Base-by-base conservation (phyloP, 2,797 vertebrate species). In the Onychomys torridus region DNA sequence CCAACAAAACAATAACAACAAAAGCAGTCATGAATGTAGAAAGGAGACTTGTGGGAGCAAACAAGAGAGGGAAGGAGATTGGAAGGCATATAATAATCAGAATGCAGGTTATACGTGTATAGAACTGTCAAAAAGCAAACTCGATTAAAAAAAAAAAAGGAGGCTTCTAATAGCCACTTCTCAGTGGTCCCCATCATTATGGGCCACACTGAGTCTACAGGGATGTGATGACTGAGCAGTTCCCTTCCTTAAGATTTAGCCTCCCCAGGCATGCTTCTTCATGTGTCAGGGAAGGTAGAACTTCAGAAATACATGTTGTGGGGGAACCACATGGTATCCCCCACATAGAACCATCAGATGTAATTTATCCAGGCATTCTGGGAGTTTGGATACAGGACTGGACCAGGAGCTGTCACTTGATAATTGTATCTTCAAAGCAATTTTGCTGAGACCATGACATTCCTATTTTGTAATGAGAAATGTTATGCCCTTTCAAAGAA, bases 391-490 rank as follows among this genome's bases (percentile, higher is more conserved):
- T 19, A n/a, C 2, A 89, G 37, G 25, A 16, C n/a, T 55, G 34
- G 59, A 49, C 55, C 46, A 73, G 52, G 10, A 49, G 40, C 40
- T 87, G 76, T 77, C n/a, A 25, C 21, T 49, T 43, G 55, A 32
- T 81, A 76, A 69, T 63, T 82, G 1, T 19, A 90, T 52, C 37
- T 77, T 29, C 81, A 97, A 95, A 94, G 29, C 59, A 93, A 32
- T 81, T 71, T 86, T 83, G 57, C 27, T 59, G 93, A 89, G 91
- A 40, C 10, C 29, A 69, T 37, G n/a, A 37, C 11, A 57, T 10
- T 9, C 43, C 16, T 46, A 14, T 57, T 84, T 61, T 92, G 65
- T n/a, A 63, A 57, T 23, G 63, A 12, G 40, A 86, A 82, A 40
- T 27, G 40, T 37, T 76, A 43, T 37, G 4, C 13, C 27, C 37